Conservation (phyloP, 2,113 vertebrate genomes). For the Cephalopterus ornatus region DNA sequence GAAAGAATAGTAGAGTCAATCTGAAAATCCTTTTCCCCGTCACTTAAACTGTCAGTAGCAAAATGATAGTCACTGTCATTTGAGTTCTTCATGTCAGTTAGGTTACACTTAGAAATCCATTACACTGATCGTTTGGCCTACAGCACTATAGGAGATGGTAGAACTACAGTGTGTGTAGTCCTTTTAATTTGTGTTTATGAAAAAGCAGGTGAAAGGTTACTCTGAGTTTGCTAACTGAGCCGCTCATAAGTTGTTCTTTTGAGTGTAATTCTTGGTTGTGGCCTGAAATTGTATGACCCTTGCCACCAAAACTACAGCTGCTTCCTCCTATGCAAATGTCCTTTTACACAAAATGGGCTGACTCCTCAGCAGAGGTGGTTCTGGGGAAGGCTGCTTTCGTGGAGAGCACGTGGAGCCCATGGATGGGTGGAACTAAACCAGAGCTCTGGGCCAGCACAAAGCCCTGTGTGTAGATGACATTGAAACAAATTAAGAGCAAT, state of each 20-base stretch:
- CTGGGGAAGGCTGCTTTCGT: not conserved
- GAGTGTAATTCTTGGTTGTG: not conserved
- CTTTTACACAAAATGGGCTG: not conserved
- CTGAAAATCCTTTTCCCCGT: not conserved
- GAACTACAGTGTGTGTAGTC: not conserved
- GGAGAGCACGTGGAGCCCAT: not conserved
- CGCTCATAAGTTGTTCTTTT: not conserved
- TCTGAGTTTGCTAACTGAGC: not conserved
- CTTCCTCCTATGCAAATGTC: constrained; percentile 26
- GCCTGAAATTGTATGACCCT: not conserved
- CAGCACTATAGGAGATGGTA: not conserved
- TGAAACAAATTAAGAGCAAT: not conserved
- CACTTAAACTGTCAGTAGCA: not conserved
- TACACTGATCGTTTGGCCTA: not conserved
- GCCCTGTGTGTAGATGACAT: not conserved
- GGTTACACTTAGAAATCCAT: not conserved
- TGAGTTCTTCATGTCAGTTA: not conserved
- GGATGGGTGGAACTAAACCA: not conserved
- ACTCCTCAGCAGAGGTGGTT: not conserved
- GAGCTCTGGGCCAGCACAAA: not conserved
- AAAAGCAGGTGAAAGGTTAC: not conserved
- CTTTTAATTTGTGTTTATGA: not conserved
- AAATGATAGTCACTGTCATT: not conserved
- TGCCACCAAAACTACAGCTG: constrained; percentile 1
- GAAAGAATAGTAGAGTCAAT: not conserved